Percentiles rank a stretch among this genome's conserved stretches.
Conservation (phyloP, 2,888 invertebrate species). For the Rotaria macrura region DNA sequence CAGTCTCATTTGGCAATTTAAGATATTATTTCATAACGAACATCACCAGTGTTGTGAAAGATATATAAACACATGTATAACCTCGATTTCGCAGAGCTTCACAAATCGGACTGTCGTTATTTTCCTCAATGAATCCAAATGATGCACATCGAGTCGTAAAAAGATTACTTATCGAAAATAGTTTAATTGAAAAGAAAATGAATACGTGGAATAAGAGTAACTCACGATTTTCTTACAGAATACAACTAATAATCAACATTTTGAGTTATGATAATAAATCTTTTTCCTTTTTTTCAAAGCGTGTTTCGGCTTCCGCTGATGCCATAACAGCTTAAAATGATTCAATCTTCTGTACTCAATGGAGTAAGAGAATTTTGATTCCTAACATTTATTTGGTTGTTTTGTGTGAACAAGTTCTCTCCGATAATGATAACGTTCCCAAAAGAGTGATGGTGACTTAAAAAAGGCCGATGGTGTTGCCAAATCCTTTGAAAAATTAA, state of each 20-base stretch:
- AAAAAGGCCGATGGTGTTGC: slow-evolving; percentile 63
- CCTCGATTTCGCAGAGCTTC: slow-evolving; percentile 5
- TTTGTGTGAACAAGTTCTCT: slow-evolving; percentile 66
- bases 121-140: not conserved
- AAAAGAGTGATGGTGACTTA: slow-evolving; percentile 66
- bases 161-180: not conserved
- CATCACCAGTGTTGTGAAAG: not conserved
- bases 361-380: too few relatives aligned
- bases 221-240: not conserved
- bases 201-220: not conserved
- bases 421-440: slow-evolving; percentile 80
- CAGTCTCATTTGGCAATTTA: slow-evolving; percentile 37
- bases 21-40: not conserved
- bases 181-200: not conserved
- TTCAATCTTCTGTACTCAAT: too few relatives aligned
- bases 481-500: slow-evolving; percentile 40
- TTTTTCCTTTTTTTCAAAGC: not conserved
- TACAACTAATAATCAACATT: not conserved
- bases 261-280: not conserved
- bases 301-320: slow-evolving; percentile 56
- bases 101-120: not conserved
- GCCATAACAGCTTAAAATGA: slow-evolving; percentile 60
- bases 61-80: not conserved
- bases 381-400: slow-evolving; percentile 45
- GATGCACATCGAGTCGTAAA: not conserved